Percentiles rank a stretch among this genome's conserved stretches.
Evolutionary conservation across 2,113 vertebrate genomes (phyloP).

Genomic region (Oceanodroma tethys): DNA sequence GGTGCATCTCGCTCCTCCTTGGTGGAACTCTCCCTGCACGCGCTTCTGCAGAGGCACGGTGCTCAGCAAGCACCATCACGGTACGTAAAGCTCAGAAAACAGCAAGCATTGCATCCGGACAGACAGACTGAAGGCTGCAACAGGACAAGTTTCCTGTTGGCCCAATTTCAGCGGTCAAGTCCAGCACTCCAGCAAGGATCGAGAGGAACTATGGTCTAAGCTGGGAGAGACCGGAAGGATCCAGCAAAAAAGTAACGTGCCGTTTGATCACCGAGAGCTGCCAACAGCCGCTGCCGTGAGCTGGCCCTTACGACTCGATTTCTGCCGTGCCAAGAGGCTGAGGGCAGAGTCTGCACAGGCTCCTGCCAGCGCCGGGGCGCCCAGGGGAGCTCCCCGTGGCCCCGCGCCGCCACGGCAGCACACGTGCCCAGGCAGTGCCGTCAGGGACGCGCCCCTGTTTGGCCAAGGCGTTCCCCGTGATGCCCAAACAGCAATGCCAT

Average conservation of each 20-base stretch:
- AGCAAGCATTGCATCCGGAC: accelerated
- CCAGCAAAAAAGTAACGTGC: background rate
- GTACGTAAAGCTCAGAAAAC: accelerated
- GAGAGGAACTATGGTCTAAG: background rate
- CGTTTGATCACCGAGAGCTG: background rate
- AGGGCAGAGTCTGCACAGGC: background rate
- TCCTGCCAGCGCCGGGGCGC: accelerated
- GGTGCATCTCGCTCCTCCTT: background rate
- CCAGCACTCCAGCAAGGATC: background rate
- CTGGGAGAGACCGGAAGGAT: background rate
- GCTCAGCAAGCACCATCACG: accelerated
- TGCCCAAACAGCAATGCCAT: accelerated
- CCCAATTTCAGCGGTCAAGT: background rate
- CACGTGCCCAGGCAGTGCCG: accelerated
- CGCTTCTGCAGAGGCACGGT: accelerated
- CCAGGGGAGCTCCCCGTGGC: background rate
- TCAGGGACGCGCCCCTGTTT: background rate
- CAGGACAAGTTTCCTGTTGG: background rate
- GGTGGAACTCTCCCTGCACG: background rate
- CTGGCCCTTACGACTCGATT: accelerated
- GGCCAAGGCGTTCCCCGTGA: slow-evolving; percentile 30
- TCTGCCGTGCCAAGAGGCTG: accelerated
- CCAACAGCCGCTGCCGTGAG: background rate
- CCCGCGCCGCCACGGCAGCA: background rate
- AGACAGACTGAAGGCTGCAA: background rate